Base-by-base conservation (phyloP, 2,113 vertebrate genomes). In the Psettodes erumei region DNA sequence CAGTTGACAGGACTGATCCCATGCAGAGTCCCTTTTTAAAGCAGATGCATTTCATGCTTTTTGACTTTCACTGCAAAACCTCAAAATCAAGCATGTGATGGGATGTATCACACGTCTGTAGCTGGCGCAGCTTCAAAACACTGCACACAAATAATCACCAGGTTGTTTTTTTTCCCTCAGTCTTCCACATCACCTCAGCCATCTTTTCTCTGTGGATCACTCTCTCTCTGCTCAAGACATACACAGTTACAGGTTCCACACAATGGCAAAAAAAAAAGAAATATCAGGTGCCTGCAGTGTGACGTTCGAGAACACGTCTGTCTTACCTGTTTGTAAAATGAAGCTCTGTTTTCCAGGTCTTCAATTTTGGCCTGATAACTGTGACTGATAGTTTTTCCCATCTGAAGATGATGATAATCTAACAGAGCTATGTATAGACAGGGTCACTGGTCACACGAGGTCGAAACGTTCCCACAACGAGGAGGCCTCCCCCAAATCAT, bases 121-220 rank as follows among this genome's bases (percentile, higher is more conserved):
- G 35, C 32, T 76, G 75, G 30, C 54, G 28, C 15, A 15, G 25
- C 73, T 59, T 79, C 23, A 66, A 55, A 75, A 65, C 65, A 56
- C 65, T 18, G 35, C 51, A 27, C 35, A 33, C 45, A 40, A 27
- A 80, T 67, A 38, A 51, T 62, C 71, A 64, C 15, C 11, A n/a
- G 35, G 70, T n/a, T n/a, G n/a, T n/a, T n/a, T n/a, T n/a, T n/a
- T 74, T 69, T 53, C 9, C 18, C 42, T 9, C 62, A 50, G 62
- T 8, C 9, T 42, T 59, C 30, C 4, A 28, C 53, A 42, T 40
- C 55, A 66, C 9, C 11, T 51, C 40, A 23, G 27, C 18, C 43
- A 1, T 30, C 66, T 59, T 59, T 45, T n/a, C n/a, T 43, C 54
- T 45, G 6, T n/a, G 9, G 18, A 28, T 19, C 11, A n/a, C n/a